Conservation (phyloP, 2,113 vertebrate species). For the Alethe diademata region DNA sequence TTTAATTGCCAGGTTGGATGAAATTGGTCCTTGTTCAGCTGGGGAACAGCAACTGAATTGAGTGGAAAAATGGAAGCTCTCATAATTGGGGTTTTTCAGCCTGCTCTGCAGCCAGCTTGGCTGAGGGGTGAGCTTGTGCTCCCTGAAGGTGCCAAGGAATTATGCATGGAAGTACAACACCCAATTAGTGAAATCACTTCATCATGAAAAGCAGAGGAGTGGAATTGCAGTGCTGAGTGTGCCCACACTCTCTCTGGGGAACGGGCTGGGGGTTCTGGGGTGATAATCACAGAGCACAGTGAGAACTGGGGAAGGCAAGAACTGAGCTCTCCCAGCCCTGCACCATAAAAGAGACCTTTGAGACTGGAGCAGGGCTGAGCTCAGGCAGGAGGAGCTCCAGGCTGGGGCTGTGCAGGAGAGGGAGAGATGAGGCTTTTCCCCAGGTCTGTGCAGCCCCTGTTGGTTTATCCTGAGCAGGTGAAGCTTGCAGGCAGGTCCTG, state of each 20-base stretch:
- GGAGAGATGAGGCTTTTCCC: neutral
- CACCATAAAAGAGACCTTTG: slow-evolving; percentile 3
- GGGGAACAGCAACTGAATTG: neutral
- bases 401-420: neutral
- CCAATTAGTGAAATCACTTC: slow-evolving; percentile 44
- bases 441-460: neutral
- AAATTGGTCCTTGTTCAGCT: neutral
- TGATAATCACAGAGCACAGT: neutral
- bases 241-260: slow-evolving; percentile 33
- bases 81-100: neutral
- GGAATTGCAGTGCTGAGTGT: neutral
- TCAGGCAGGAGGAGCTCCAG: neutral
- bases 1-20: neutral
- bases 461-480: neutral
- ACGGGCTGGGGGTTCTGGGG: neutral
- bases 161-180: neutral
- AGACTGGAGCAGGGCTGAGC: neutral
- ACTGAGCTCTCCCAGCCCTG: neutral
- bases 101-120: neutral
- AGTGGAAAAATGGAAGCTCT: neutral
- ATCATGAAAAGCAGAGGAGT: slow-evolving; percentile 40
- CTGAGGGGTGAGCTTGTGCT: neutral
- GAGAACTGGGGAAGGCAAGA: neutral
- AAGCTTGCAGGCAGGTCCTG: neutral
- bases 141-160: slow-evolving; percentile 11